Base-by-base conservation (phyloP, 2,888 invertebrate genomes). In the Punctoribates punctum region DNA sequence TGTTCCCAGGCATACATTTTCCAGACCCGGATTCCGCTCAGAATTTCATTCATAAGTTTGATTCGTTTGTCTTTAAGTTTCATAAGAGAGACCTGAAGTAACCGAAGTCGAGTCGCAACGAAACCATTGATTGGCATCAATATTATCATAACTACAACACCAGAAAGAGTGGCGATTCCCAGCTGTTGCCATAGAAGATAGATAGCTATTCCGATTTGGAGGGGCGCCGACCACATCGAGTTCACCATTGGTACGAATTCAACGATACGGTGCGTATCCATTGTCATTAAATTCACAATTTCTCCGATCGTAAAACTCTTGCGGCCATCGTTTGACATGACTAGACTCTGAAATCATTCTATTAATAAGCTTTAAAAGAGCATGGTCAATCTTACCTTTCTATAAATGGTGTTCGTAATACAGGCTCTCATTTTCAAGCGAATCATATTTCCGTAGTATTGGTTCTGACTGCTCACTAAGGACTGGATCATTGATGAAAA, bases 1-100 rank as follows among this genome's bases (percentile, higher is more conserved):
- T 91, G 90, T 83, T 96, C 96, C 95, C 95, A 94, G 0, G 94
- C 95, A 83, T 95, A 95, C 83, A 96, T 86, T 85, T 95, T 95
- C 80, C 95, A 86, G 76, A 93, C 90, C 87, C 94, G 95, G 79
- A 96, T 94, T 73, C 95, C 95, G 83, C 91, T 93, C 76, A 96
- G 87, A 79, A 95, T 90, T 86, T 96, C 96, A 81, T 92, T 94
- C 92, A 95, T 94, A 75, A 95, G 85, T 82, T 95, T 96, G 0
- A 95, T 93, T 80, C 96, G 87, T 82, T 93, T 91, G 82, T 96
- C 96, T 85, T 96, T 96, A 84, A 90, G 90, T 82, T 93, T 92
- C 94, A 96, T 95, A 6, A 77, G 54, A 6, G 29, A 20, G 29
- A 73, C 67, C 84, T 93, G 93, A 48, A 92, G 85, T 0, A 88